Conservation (phyloP, 2,113 vertebrate genomes). For the Tyrannus savana region DNA sequence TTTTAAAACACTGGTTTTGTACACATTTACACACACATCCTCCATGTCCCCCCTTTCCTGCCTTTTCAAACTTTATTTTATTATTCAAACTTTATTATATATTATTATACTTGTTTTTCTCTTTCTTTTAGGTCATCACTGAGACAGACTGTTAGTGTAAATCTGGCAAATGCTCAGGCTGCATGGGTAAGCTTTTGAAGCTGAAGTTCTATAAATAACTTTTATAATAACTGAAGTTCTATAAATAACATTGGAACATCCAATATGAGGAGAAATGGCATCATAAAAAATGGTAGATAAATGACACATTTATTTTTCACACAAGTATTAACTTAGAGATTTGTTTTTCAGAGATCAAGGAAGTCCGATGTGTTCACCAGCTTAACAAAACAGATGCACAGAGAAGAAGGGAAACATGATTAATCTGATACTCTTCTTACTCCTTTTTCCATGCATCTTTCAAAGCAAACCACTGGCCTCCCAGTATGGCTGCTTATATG, state of each 20-base stretch:
- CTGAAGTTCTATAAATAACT: neutral
- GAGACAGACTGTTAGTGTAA: neutral
- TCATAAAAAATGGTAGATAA: neutral
- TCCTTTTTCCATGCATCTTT: neutral
- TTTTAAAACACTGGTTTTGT: neutral
- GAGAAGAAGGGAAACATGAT: neutral
- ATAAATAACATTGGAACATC: neutral
- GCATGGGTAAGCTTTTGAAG: neutral
- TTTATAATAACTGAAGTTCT: neutral
- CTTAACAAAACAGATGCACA: neutral
- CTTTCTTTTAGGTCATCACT: neutral
- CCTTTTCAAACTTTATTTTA: neutral
- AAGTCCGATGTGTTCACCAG: neutral
- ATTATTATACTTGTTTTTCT: neutral
- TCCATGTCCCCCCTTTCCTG: rapidly evolving
- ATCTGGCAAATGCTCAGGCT: neutral
- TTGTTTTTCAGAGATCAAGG: neutral
- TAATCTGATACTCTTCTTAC: neutral
- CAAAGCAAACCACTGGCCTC: neutral
- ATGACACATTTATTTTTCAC: neutral
- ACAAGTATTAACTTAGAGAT: neutral
- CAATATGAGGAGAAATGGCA: neutral
- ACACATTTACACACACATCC: neutral
- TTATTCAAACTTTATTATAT: neutral
- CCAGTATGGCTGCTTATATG: neutral